phyloP scores from a whole-genome alignment of 2,797 vertebrate genomes.

The Coilia nasus region DNA sequence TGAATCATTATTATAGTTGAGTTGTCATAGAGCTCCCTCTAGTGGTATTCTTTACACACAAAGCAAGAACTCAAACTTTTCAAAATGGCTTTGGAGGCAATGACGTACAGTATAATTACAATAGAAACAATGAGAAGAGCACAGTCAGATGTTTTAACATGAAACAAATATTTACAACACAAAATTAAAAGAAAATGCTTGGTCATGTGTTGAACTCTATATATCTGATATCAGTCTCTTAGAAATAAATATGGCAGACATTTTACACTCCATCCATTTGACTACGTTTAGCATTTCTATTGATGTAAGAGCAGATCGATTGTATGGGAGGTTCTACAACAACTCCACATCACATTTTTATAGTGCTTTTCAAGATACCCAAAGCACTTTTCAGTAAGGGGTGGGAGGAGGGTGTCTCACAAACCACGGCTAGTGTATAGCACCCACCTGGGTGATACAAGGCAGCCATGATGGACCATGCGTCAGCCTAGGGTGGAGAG shows the following conservation, averaged over 20 bases:
- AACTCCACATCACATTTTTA: too few species aligned
- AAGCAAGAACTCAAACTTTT: neutral
- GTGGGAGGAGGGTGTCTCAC: too few species aligned
- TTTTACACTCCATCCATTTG: too few species aligned
- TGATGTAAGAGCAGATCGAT: too few species aligned
- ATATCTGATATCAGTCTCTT: neutral
- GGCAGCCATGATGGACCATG: too few species aligned
- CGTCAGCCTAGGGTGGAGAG: too few species aligned
- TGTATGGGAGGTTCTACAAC: too few species aligned
- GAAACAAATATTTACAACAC: neutral
- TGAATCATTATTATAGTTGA: neutral
- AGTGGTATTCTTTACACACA: neutral
- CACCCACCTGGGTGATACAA: too few species aligned
- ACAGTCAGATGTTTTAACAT: neutral
- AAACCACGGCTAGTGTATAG: too few species aligned
- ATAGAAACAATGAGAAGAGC: neutral
- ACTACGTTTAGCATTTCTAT: too few species aligned
- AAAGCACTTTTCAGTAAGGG: too few species aligned
- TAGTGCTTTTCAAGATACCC: too few species aligned
- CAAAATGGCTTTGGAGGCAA: neutral
- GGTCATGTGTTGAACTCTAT: neutral
- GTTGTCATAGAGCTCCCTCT: neutral
- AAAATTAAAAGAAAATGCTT: neutral
- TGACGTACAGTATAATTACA: neutral
- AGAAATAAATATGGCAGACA: neutral